Evolutionary conservation across 23 tunicate genomes (phyloP), one percentile per base, ranked within the genome.

Genomic region (Halocynthia aurantium): DNA sequence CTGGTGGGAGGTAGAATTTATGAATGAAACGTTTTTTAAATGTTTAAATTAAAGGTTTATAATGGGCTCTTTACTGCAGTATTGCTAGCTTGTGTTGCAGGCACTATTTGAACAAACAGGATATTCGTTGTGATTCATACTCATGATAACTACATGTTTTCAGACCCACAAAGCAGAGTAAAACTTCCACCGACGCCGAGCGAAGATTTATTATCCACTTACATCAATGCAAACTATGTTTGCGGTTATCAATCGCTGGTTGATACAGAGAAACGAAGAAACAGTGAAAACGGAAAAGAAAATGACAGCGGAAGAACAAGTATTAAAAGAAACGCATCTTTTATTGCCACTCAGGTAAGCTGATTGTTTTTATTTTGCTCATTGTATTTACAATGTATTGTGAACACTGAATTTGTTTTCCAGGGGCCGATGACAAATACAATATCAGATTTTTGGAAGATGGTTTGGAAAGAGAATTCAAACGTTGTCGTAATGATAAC

Each of bases 371-470:
- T 12, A 0, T 49, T 10, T 72, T 40, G 52, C 52, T 15, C 5
- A 49, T 51, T 2, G 2, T 62, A 49, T 72, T 72, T 12, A 31
- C 63, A 49, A 49, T 15, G 19, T 68, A 68, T 68, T 68, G 0
- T n/a, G 2, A 18, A 0, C 22, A 18, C 4, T 12, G 12, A 2
- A 15, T 15, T 69, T 61, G 64, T 63, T 22, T 17, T 74, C n/a
- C 84, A 91, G 98, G 98, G 98, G 7, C 98, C 98, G n/a, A 82
- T 92, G 98, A 73, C 82, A 10, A 92, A 92, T 71, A 92, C 98
- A 18, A 57, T 86, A 53, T 85, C 19, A 8, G 98, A 92, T 67
- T 92, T 92, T 74, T 92, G 98, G 98, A 74, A 90, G 49, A 92
- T 92, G 98, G 63, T 83, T 40, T 86, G 91, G 92, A 82, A 81